Evolutionary conservation across 37 sponge, comb jelly and placozoan genomes (phyloP).

Genomic region (Hexactinellida sp.): DNA sequence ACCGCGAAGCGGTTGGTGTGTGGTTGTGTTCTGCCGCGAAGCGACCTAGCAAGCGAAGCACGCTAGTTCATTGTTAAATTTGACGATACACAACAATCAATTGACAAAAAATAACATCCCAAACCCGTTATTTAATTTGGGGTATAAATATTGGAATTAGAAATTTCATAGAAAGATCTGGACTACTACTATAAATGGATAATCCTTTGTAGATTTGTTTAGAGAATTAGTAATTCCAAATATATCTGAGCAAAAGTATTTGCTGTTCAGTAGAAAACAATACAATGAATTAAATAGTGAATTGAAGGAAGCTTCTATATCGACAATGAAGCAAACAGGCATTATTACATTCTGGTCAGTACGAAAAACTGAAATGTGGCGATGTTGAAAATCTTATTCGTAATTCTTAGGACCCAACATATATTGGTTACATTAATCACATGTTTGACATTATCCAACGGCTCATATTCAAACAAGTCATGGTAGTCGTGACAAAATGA

Average conservation of each 20-base stretch:
- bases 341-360: not conserved
- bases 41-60: too few relatives aligned
- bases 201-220: not conserved
- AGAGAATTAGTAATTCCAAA: not conserved
- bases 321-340: not conserved
- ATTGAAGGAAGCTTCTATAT: not conserved
- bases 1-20: too few relatives aligned
- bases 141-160: not conserved
- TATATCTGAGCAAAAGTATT: not conserved
- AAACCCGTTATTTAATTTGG: not conserved
- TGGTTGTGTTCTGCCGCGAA: too few relatives aligned
- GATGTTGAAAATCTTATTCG: too few relatives aligned
- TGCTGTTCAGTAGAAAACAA: not conserved
- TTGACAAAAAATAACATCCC: not conserved
- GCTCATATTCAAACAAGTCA: not conserved
- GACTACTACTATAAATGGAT: not conserved
- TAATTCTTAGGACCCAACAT: too few relatives aligned
- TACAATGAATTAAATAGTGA: not conserved
- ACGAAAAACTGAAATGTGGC: not conserved
- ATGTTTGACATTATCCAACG: not conserved
- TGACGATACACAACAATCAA: not conserved
- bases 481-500: too few relatives aligned
- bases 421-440: too few relatives aligned
- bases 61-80: not conserved
- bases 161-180: not conserved